phyloP scores from a whole-genome alignment of 2,797 vertebrate species.

The Leucoraja ocellata region DNA sequence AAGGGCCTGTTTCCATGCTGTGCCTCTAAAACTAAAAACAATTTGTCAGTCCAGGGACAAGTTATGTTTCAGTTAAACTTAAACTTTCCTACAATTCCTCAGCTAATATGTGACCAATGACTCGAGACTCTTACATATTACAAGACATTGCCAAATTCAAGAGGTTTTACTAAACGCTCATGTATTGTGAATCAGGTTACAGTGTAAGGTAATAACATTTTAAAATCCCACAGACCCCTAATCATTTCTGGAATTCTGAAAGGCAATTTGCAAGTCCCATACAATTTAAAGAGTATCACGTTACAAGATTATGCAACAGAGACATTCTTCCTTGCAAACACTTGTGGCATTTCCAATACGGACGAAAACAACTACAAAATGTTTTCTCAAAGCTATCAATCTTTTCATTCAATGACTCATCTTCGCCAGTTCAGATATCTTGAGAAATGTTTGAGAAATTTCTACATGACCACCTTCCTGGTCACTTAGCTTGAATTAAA shows the following conservation, averaged over 20 bases:
- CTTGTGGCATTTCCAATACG: background rate
- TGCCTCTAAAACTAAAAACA: too few species aligned
- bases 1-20: too few species aligned
- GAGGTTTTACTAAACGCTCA: background rate
- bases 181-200: background rate
- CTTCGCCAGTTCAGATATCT: background rate
- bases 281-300: background rate
- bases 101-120: background rate
- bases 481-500: background rate
- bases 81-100: background rate
- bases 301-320: background rate
- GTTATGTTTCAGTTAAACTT: background rate
- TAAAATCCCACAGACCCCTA: background rate
- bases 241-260: too few species aligned
- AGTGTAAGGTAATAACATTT: background rate
- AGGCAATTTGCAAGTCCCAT: conserved; percentile 1
- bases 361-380: background rate
- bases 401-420: background rate
- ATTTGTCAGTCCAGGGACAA: background rate
- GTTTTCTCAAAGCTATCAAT: background rate
- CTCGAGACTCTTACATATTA: background rate
- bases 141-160: background rate
- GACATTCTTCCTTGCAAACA: background rate
- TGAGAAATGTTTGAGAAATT: background rate
- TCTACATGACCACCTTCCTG: too few species aligned